Evolutionary conservation across 2,888 invertebrate genomes (phyloP).

Genomic region (Yponomeuta malinellus): DNA sequence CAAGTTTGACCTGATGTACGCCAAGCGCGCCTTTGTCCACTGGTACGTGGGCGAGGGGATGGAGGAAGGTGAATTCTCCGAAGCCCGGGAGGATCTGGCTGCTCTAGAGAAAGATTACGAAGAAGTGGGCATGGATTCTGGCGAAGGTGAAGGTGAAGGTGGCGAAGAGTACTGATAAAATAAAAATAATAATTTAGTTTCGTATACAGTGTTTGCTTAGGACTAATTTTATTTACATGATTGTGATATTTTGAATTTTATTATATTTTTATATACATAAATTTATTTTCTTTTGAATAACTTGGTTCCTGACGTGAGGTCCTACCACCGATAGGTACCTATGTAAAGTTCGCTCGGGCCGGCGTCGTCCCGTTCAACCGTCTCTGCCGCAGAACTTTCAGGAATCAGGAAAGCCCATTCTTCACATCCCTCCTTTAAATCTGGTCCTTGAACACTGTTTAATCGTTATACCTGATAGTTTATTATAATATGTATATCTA

Average conservation of each 20-base stretch:
- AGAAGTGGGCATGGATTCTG: conserved; percentile 90
- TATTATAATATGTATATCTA: too few species aligned
- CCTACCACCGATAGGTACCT: too few species aligned
- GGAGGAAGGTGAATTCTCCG: conserved; percentile 92
- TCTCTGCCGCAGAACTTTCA: too few species aligned
- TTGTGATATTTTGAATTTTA: not conserved
- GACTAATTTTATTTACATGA: not conserved
- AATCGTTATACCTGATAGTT: too few species aligned
- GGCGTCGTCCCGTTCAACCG: too few species aligned
- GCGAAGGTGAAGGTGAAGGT: conserved; percentile 86
- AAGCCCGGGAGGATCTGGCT: conserved; percentile 78
- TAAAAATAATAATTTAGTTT: conserved; percentile 25
- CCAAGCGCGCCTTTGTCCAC: conserved; percentile 96
- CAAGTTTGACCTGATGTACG: conserved; percentile 97
- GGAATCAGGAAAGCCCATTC: too few species aligned
- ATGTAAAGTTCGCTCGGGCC: too few species aligned
- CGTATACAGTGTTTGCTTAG: not conserved
- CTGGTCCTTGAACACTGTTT: too few species aligned
- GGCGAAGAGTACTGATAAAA: conserved; percentile 81
- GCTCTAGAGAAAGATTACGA: conserved; percentile 90
- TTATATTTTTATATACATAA: not conserved
- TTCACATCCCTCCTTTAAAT: too few species aligned
- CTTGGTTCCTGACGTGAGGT: too few species aligned
- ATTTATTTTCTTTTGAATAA: too few species aligned
- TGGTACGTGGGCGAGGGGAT: conserved; percentile 93